Conservation (phyloP, 2,888 invertebrate species). For the Neocrepidodera transversa region DNA sequence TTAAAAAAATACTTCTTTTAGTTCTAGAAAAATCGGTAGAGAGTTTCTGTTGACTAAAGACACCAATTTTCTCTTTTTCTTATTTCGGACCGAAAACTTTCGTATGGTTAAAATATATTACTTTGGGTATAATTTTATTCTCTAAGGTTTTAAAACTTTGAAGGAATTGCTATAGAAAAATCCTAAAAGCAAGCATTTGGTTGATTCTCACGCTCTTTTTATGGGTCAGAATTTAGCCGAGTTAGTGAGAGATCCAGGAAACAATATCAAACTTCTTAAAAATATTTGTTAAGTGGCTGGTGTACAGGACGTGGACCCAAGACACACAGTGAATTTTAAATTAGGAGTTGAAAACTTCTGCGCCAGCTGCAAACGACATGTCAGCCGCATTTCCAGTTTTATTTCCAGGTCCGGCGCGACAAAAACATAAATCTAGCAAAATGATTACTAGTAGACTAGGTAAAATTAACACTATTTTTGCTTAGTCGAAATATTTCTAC, state of each 20-base stretch:
- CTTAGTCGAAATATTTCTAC: neutral
- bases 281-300: slow-evolving; percentile 53
- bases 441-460: neutral
- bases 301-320: slow-evolving; percentile 52
- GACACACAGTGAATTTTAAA: slow-evolving; percentile 58
- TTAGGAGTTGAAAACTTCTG: slow-evolving; percentile 58
- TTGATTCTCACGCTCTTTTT: slow-evolving; percentile 22
- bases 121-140: slow-evolving; percentile 10
- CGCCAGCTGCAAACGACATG: slow-evolving; percentile 57
- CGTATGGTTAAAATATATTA: no score
- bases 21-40: no score
- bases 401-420: slow-evolving; percentile 13
- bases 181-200: neutral
- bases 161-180: slow-evolving; percentile 7
- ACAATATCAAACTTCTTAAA: slow-evolving; percentile 52
- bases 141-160: slow-evolving; percentile 6
- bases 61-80: no score
- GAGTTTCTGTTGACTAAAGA: no score
- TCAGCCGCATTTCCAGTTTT: slow-evolving; percentile 54
- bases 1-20: no score
- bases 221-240: slow-evolving; percentile 14
- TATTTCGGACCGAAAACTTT: no score
- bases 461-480: neutral
- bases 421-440: neutral
- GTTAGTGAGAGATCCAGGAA: slow-evolving; percentile 32